These are phyloP conservation scores for Synergus laeviventris DNA, from an alignment of 2,888 invertebrate species.

Conservation along the genomic window DNA sequence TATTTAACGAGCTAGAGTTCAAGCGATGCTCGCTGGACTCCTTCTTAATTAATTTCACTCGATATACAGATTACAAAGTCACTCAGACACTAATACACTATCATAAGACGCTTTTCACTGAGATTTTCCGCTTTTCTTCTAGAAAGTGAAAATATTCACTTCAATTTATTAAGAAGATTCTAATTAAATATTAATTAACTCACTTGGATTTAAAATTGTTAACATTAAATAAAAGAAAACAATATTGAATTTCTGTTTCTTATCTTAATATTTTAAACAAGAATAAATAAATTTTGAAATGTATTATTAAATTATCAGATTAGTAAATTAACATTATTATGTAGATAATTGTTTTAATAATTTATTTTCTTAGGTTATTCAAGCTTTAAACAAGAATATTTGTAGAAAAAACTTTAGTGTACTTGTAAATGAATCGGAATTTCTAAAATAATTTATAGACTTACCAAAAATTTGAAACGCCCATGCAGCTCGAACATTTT, in stretches of 20 bases:
- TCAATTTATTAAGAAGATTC: conserved; percentile 9
- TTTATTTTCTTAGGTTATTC: too few relatives aligned
- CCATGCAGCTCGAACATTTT: conserved; percentile 85
- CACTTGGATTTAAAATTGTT: not conserved
- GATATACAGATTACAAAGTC: conserved; percentile 15
- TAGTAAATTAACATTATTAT: too few relatives aligned
- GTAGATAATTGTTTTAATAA: too few relatives aligned
- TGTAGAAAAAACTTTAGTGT: too few relatives aligned
- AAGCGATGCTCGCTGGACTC: conserved; percentile 20
- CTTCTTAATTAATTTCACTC: conserved; percentile 37
- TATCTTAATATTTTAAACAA: not conserved
- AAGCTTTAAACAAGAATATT: too few relatives aligned
- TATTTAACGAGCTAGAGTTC: conserved; percentile 29
- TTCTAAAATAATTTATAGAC: conserved; percentile 44
- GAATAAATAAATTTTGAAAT: not conserved
- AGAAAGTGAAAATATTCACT: not conserved
- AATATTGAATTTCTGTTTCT: not conserved
- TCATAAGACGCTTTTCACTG: not conserved
- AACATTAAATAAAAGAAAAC: not conserved
- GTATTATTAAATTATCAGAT: too few relatives aligned
- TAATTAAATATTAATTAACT: conserved; percentile 22
- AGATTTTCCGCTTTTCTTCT: not conserved
- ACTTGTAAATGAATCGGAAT: too few relatives aligned
- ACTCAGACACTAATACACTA: conserved; percentile 19
- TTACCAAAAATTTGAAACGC: conserved; percentile 87